phyloP scores from a whole-genome alignment of 2,797 vertebrate species.

The Lacerta viridis region DNA sequence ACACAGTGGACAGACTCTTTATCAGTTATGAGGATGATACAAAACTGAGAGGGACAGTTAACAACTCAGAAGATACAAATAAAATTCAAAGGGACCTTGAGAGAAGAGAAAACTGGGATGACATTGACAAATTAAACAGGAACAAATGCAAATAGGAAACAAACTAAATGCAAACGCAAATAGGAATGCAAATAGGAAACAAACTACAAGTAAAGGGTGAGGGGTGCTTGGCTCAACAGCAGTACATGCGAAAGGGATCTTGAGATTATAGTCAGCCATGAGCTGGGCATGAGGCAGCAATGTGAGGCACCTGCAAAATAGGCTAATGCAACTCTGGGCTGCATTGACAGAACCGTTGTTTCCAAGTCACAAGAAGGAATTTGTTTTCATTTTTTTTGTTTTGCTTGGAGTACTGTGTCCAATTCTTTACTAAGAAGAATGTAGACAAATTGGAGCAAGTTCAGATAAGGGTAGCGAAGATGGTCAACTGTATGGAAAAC shows the following conservation, averaged over 20 bases:
- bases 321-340: neutral
- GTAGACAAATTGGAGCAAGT: neutral
- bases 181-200: neutral
- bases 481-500: neutral
- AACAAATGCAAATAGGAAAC: neutral
- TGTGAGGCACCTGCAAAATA: neutral
- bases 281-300: neutral
- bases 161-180: neutral
- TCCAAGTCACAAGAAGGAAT: neutral
- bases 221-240: neutral
- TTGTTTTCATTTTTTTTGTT: neutral
- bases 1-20: neutral
- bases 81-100: neutral
- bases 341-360: neutral
- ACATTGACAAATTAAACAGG: neutral
- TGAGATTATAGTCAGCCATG: neutral
- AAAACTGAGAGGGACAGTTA: neutral
- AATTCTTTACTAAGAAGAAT: neutral
- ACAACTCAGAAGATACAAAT: neutral
- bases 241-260: neutral
- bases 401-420: neutral
- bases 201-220: neutral
- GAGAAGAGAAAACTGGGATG: neutral
- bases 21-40: too few relatives aligned
- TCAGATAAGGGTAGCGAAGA: neutral